Evolutionary conservation across 2,888 invertebrate species (phyloP), one percentile per base, ranked within the genome.

Genomic region (Tribolium freemani): DNA sequence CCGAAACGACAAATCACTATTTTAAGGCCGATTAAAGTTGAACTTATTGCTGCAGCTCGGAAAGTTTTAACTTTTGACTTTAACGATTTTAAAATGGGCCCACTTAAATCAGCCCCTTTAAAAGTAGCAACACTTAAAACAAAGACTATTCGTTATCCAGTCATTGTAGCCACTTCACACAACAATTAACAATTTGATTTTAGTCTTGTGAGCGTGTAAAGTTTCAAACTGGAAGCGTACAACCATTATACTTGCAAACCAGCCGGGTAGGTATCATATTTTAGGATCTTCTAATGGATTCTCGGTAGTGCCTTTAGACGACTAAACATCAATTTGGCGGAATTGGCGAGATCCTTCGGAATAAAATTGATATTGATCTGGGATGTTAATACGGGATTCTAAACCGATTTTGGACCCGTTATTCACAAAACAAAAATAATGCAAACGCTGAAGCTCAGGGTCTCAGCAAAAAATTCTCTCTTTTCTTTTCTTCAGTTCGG

Each of bases 261-360:
- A 58, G 50, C 31, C 21, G 56, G 10, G 46, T 48, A 50, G 45
- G 68, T 68, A 57, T 68, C 68, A 58, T 68, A 68, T 58, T 68
- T 57, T 58, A 68, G 57, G 30, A 57, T 58, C 68, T 68, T 68
- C 48, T 58, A 68, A 68, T 68, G 68, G 68, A 68, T 68, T 68
- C 58, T 16, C 50, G 13, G 50, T 48, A 48, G 50, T 57, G 31
- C 54, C 54, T 56, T 46, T 46, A n/a, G 13, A 30, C 5, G 45
- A 21, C 50, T 68, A 68, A 68, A 68, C 57, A 68, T 51, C 50
- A 68, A 21, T 68, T 58, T 53, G 38, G 50, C 57, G 26, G 30
- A 50, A 68, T 58, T 50, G 45, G 21, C 48, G n/a, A 20, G 4
- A 38, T 58, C 30, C 30, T 26, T 11, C 11, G 1, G 20, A 20